phyloP scores from a whole-genome alignment of 2,113 vertebrate genomes.

The Bostrychus sinensis region DNA sequence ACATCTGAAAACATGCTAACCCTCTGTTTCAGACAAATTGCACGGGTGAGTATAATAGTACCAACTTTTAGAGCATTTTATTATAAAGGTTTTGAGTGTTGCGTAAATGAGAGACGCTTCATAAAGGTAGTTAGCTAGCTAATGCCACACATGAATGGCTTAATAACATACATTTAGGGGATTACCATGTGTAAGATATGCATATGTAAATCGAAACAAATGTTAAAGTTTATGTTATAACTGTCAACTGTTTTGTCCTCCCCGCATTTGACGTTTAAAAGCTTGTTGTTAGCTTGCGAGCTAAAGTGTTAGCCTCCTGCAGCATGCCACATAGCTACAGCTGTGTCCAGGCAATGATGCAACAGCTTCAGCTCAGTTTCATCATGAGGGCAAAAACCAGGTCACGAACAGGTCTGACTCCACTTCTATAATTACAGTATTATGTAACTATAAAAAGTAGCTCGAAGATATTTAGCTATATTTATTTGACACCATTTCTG shows the following conservation, averaged over 20 bases:
- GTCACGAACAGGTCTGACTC: neutral
- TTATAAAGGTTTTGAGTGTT: neutral
- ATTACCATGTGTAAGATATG: neutral
- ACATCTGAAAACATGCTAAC: conserved; percentile 71
- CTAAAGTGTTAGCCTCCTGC: conserved; percentile 30
- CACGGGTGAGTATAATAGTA: conserved; percentile 59
- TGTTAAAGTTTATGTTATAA: neutral
- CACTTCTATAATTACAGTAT: neutral
- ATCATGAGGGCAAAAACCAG: conserved; percentile 47
- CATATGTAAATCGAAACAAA: neutral
- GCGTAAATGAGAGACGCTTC: neutral
- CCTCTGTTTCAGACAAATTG: conserved; percentile 68
- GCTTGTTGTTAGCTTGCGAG: conserved; percentile 1
- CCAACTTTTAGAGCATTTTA: neutral
- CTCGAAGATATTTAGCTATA: neutral
- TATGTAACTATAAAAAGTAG: neutral
- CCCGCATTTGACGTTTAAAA: neutral
- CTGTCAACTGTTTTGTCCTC: neutral
- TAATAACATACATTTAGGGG: neutral
- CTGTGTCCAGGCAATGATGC: conserved; percentile 65
- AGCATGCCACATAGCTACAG: conserved; percentile 20
- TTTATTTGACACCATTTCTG: neutral
- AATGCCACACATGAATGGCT: neutral
- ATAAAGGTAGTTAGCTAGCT: conserved; percentile 18
- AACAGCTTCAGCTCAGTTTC: conserved; percentile 70